A percentile compares a stretch with the other conserved stretches of the same genome.
Evolutionary conservation across 2,888 invertebrate species (phyloP).

Genomic region (Brenthis daphne): DNA sequence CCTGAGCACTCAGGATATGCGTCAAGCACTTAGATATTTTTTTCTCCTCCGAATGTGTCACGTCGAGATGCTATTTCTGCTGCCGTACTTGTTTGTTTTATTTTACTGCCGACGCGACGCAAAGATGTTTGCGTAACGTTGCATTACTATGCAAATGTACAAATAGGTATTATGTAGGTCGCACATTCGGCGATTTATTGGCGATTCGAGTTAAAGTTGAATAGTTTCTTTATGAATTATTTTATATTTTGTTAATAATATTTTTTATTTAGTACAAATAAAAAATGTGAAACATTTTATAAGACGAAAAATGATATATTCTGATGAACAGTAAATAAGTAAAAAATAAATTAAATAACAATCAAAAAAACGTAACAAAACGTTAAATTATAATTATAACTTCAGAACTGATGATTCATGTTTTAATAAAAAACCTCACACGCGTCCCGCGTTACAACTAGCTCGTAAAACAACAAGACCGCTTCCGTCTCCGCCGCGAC

Average conservation of each 20-base stretch:
- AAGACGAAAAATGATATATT: too few species aligned
- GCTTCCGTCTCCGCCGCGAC: too few species aligned
- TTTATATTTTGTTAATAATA: background rate
- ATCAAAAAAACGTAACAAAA: too few species aligned
- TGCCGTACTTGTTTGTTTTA: conserved; percentile 17
- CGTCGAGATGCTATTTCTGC: conserved; percentile 14
- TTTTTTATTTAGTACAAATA: too few species aligned
- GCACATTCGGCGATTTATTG: conserved; percentile 16
- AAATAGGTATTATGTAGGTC: conserved; percentile 7
- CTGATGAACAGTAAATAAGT: too few species aligned
- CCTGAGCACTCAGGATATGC: conserved; percentile 22
- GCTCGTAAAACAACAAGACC: too few species aligned
- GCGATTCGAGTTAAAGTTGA: background rate
- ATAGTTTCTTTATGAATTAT: background rate
- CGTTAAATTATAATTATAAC: too few species aligned
- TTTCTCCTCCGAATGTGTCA: conserved; percentile 10
- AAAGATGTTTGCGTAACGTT: conserved; percentile 15
- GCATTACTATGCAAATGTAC: conserved; percentile 21
- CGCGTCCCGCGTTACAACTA: too few species aligned
- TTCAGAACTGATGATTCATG: too few species aligned
- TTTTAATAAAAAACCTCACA: too few species aligned
- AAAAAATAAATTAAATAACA: too few species aligned
- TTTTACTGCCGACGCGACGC: conserved; percentile 5
- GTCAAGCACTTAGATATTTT: conserved; percentile 8
- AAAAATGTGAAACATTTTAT: too few species aligned